Base-by-base conservation (phyloP, 2,113 vertebrate genomes). In the Gorsachius goisagi region DNA sequence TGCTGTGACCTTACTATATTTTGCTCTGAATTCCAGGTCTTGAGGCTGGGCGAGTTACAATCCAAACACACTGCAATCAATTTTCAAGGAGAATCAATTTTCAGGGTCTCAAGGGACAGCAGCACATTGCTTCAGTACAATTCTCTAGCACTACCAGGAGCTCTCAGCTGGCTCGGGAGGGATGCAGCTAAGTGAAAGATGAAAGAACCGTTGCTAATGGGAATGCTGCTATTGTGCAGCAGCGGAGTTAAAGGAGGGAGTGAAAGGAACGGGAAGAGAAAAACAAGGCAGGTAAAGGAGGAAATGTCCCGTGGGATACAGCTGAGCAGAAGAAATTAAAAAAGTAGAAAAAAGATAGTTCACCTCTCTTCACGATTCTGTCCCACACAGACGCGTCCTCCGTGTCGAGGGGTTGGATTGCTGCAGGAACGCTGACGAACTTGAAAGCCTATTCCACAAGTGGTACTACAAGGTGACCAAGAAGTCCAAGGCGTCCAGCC, bases 361-460 rank as follows among this genome's bases (percentile, higher is more conserved):
- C 97, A 99, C 99, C 99, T 99, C 92, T 99, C 99, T 96, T 99
- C 99, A 0, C 99, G 99, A 96, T 99, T 99, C 98, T 99, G 99
- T 26, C 99, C 99, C 96, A 99, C 99, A 58, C 99, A 99, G 91
- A 99, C 99, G 0, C 99, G 98, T 62, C 99, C 99, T 8, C 99
- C 99, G 1, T 99, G 99, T 30, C 99, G 98, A 32, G 99, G 99
- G 4, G 98, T 99, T 28, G 99, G 99, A 96, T 99, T 99, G 97
- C 99, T 99, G 97, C 99, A 99, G 89, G 99, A 99, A 12, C 99
- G 98, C 90, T 99, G 99, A 5, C 99, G 99, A 76, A 99, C 99
- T 97, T 99, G 99, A 97, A 99, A 99, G 96, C 99, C 99, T 55
- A 99, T 99, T 68, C 99, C 99, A 52, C 99, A 99, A 88, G 98